A percentile compares a stretch with the other conserved stretches of the same genome.
phyloP scores from a whole-genome alignment of 2,113 vertebrate species.

The Macroglossus sobrinus region DNA sequence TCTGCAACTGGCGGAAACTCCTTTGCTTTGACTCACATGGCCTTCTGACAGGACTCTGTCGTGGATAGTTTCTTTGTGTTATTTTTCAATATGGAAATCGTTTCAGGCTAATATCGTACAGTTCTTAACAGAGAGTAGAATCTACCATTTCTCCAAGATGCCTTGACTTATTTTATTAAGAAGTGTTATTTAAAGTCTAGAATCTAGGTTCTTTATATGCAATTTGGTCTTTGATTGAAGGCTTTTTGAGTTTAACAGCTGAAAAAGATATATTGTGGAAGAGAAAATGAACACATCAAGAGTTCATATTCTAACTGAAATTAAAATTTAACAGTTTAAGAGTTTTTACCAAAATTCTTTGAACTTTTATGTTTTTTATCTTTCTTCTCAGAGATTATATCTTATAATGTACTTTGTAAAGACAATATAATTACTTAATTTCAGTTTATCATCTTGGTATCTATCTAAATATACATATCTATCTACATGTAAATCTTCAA shows the following conservation, averaged over 20 bases:
- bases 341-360: neutral
- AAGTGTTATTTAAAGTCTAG: neutral
- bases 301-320: neutral
- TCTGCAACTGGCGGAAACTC: neutral
- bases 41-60: neutral
- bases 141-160: neutral
- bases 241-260: neutral
- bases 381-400: neutral
- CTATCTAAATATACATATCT: neutral
- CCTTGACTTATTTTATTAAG: neutral
- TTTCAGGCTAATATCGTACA: neutral
- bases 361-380: neutral
- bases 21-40: neutral
- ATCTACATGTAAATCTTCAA: neutral
- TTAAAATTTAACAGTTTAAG: neutral
- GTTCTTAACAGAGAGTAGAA: neutral
- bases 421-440: neutral
- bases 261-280: neutral
- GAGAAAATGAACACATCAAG: neutral
- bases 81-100: neutral
- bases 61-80: neutral
- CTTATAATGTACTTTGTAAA: neutral
- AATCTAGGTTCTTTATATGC: neutral
- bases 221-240: neutral
- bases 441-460: neutral